Evolutionary conservation across 2,113 vertebrate species (phyloP).

Genomic region (Heterocephalus glaber): DNA sequence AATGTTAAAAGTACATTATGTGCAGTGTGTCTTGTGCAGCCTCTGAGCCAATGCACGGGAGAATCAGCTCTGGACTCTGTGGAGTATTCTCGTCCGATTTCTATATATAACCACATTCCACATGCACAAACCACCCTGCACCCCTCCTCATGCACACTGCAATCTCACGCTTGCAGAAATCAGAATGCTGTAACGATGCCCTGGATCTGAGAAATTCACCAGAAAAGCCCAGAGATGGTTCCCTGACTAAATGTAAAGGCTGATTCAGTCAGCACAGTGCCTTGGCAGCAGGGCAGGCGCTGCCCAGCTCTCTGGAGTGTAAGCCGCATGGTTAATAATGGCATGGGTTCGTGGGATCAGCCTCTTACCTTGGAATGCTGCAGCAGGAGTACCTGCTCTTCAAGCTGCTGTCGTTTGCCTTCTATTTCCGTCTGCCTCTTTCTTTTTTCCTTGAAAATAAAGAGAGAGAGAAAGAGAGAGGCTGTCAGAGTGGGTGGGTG

Average conservation of each 20-base stretch:
- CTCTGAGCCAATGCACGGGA: neutral
- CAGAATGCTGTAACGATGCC: conserved; percentile 47
- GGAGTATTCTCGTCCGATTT: conserved; percentile 38
- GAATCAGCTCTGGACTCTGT: neutral
- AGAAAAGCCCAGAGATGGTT: conserved; percentile 77
- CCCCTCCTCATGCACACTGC: conserved; percentile 34
- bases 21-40: neutral
- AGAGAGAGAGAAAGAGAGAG: conserved; percentile 77
- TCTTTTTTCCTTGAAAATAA: conserved; percentile 94
- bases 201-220: conserved; percentile 65
- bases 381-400: conserved; percentile 95
- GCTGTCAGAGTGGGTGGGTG: conserved; percentile 78
- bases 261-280: conserved; percentile 55
- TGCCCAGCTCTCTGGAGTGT: conserved; percentile 79
- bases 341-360: conserved; percentile 75
- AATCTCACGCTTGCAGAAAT: conserved; percentile 38
- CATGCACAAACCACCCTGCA: conserved; percentile 40
- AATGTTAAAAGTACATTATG: conserved; percentile 6
- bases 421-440: conserved; percentile 98
- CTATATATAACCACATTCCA: conserved; percentile 54
- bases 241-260: conserved; percentile 66
- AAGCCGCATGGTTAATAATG: conserved; percentile 84
- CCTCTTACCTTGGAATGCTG: conserved; percentile 97
- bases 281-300: conserved; percentile 77
- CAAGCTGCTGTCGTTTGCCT: conserved; percentile 95